Evolutionary conservation across 2,888 invertebrate genomes (phyloP), one percentile per base, ranked within the genome.

Genomic region (Chesias legatella): DNA sequence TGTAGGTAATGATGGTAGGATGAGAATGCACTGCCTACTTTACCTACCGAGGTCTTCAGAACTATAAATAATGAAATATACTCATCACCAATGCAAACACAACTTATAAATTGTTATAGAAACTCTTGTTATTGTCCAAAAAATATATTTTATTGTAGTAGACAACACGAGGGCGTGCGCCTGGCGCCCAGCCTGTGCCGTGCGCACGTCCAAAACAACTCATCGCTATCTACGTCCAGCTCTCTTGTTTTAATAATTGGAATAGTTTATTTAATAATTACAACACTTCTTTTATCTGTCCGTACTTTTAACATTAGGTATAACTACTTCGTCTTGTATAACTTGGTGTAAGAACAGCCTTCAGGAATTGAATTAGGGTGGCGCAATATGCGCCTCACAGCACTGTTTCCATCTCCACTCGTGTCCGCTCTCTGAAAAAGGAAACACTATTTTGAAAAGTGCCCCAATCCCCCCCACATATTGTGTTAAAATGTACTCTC

Each of bases 351-450:
- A 86, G 86, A 85, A 85, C 88, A 86, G 88, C 88, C 88, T 88
- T 86, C 80, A 86, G 84, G 84, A 86, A 86, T 88, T 88, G 88
- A 86, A 83, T 80, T 73, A 83, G 70, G 75, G 77, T 84, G 85
- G 82, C 79, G 84, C 72, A 79, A 84, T 73, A 84, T 68, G 67
- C 85, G 73, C 85, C 89, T 94, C 94, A 95, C 92, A 95, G 94
- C 90, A 95, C 95, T 76, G 95, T 96, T 91, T 96, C 95, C 93
- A 95, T 95, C 91, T 96, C 95, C 66, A 95, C 95, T 94, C 88
- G 92, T 90, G 79, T 91, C 84, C 72, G 90, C 75, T 74, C 89
- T 73, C 88, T 86, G 73, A 24, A 81, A 84, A 34, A 41, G 52
- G 46, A 44, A 35, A 43, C n/a, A 13, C 6, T 31, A 8, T 11